Base-by-base conservation (phyloP, 2,888 invertebrate species). In the Calliopum simillimum region DNA sequence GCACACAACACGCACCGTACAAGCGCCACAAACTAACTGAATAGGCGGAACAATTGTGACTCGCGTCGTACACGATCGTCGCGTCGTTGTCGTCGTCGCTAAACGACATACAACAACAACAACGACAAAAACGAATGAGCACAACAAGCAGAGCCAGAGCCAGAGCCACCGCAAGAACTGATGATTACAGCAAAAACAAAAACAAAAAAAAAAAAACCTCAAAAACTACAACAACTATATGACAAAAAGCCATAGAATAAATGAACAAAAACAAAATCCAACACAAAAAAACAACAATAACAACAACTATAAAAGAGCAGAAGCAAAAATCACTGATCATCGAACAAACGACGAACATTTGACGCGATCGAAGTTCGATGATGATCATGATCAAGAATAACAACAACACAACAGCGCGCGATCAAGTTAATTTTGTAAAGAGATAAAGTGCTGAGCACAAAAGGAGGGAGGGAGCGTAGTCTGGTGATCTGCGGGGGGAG, bases 1-100 rank as follows among this genome's bases (percentile, higher is more conserved):
- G 21, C 59, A 62, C 14, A n/a, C 70, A 68, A 67, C 55, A 56
- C 55, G 64, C 67, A 63, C 72, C 69, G 43, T 70, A 71, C 76
- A 75, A 77, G 75, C 76, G 76, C 75, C 77, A 76, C 71, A 53
- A 69, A 71, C 70, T 72, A 76, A 76, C 76, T 76, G 73, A 75
- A 73, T 71, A 76, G 76, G 76, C 76, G 76, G 74, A 74, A 72
- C 71, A 72, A 65, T 73, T 70, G 70, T 71, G 69, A 47, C 25
- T 61, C 61, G 62, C 62, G 53, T 61, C 53, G 68, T 43, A 59
- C 59, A 68, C 61, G 68, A 68, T 68, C 61, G 59, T n/a, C n/a
- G n/a, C n/a, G n/a, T n/a, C n/a, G n/a, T n/a, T n/a, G n/a, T n/a
- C n/a, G n/a, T n/a, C n/a, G n/a, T 61, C 14, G 13, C 43, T 43